phyloP scores from a whole-genome alignment of 2,888 invertebrate species.

The Anarsia innoxiella region DNA sequence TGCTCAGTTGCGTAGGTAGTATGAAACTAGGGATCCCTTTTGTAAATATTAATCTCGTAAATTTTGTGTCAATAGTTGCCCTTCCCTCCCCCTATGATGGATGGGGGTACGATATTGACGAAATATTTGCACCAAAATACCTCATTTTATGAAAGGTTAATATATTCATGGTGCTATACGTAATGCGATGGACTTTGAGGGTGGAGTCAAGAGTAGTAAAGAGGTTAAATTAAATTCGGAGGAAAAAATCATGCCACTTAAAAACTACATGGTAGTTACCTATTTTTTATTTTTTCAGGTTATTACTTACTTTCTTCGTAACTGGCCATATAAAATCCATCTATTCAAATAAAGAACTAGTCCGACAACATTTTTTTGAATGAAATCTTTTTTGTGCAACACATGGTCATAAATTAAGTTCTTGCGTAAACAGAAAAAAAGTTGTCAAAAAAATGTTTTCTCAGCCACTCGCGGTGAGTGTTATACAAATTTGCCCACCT shows the following conservation, averaged over 20 bases:
- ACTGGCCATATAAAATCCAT: background rate
- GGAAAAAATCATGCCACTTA: too few relatives aligned
- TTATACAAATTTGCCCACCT: conserved; percentile 44
- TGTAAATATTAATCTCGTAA: conserved; percentile 71
- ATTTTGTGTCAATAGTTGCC: conserved; percentile 57
- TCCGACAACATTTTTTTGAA: too few relatives aligned
- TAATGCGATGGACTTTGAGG: background rate
- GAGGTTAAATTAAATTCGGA: too few relatives aligned
- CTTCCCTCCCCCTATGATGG: conserved; percentile 49
- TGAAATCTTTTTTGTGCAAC: background rate
- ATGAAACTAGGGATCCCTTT: conserved; percentile 19
- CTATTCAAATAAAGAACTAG: background rate
- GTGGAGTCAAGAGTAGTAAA: too few relatives aligned
- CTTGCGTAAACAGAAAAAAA: conserved; percentile 15
- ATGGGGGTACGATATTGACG: conserved; percentile 59
- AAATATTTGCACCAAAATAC: conserved; percentile 47
- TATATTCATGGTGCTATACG: conserved; percentile 26
- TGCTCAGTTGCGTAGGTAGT: too few relatives aligned
- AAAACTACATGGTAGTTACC: too few relatives aligned
- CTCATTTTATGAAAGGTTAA: conserved; percentile 33
- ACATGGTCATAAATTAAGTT: conserved; percentile 28
- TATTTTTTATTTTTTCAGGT: too few relatives aligned
- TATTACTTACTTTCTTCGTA: background rate
- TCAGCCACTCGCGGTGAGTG: conserved; percentile 35
- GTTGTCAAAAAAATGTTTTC: conserved; percentile 37